Base-by-base conservation (phyloP, 2,797 vertebrate species). In the Zalophus californianus region DNA sequence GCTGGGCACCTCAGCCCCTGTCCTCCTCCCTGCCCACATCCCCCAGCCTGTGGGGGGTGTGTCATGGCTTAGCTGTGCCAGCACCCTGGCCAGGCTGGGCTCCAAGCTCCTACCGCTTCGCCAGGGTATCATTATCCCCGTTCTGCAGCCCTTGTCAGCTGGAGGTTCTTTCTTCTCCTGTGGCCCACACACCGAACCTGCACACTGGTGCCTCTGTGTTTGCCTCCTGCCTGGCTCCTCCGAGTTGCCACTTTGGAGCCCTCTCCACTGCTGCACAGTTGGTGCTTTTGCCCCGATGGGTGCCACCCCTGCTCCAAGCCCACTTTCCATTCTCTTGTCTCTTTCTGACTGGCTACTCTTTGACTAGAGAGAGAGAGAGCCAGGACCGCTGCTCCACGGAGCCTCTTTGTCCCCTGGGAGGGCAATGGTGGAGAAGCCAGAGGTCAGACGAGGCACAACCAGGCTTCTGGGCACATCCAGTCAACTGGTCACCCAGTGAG, bases 81-180 rank as follows among this genome's bases (percentile, higher is more conserved):
- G 64, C 52, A 77, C 58, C 87, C 41, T 41, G 44, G 54, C 77
- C 11, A 9, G 91, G 97, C 88, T 79, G 38, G 54, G 56, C 80
- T 95, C 95, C 95, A 95, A 90, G 66, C 20, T 15, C 60, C 79
- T 38, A 41, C 58, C 56, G 38, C 66, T 84, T 96, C 79, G 94
- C 95, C 96, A 96, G 92, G 95, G 78, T 90, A 88, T 96, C 92
- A 96, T 97, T 97, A 97, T 52, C 73, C 92, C 88, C 44, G 60
- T 90, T 91, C 82, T 86, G n/a, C 72, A 86, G 73, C 58, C 64
- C 79, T 79, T 6, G 10, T 90, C 97, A 96, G 90, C 96, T 93
- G 95, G 78, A 92, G 64, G 48, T 60, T 96, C 90, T 96, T 95
- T 96, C 91, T 96, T 82, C 48, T 90, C 64, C 29, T 87, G 38